A percentile compares a stretch with the other conserved stretches of the same genome.
These are phyloP conservation scores for Nansenia antarctica DNA, from an alignment of 2,113 vertebrate genomes.

Conservation along the genomic window DNA sequence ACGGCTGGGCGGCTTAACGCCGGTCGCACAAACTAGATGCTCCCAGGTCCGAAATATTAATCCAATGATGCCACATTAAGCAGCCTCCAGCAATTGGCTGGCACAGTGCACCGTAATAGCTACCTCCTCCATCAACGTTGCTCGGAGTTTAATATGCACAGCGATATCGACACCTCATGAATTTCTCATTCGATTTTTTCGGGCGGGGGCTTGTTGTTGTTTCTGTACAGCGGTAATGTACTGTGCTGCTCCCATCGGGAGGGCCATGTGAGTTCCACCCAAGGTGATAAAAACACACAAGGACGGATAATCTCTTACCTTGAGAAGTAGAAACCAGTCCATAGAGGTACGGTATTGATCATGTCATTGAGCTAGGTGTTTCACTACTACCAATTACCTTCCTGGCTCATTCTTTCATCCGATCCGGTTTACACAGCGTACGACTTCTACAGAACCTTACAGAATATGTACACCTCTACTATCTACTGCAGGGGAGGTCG, in stretches of 20 bases:
- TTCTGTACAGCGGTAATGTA: not conserved
- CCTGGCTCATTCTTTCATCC: not conserved
- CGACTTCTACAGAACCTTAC: not conserved
- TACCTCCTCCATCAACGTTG: slow-evolving; percentile 25
- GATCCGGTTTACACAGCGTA: not conserved
- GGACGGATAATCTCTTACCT: not conserved
- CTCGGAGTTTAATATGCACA: slow-evolving; percentile 55
- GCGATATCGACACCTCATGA: slow-evolving; percentile 26
- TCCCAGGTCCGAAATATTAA: slow-evolving; percentile 48
- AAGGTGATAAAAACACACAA: too few species aligned
- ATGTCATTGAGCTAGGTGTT: not conserved
- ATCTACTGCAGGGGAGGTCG: too few species aligned
- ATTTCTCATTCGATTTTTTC: slow-evolving; percentile 38
- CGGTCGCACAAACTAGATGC: slow-evolving; percentile 31
- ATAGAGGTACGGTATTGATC: not conserved
- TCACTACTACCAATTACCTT: not conserved
- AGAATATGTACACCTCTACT: not conserved
- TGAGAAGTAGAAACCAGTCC: not conserved
- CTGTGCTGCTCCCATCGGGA: not conserved
- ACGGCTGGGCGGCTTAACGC: slow-evolving; percentile 12
- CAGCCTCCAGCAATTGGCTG: slow-evolving; percentile 49
- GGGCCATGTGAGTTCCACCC: slow-evolving; percentile 26
- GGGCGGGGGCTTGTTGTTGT: not conserved
- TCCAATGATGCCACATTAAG: slow-evolving; percentile 51
- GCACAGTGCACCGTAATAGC: slow-evolving; percentile 25